Percentiles rank a stretch among this genome's conserved stretches.
phyloP scores from a whole-genome alignment of 1,140 invertebrate species.

The Microplitis mediator region DNA sequence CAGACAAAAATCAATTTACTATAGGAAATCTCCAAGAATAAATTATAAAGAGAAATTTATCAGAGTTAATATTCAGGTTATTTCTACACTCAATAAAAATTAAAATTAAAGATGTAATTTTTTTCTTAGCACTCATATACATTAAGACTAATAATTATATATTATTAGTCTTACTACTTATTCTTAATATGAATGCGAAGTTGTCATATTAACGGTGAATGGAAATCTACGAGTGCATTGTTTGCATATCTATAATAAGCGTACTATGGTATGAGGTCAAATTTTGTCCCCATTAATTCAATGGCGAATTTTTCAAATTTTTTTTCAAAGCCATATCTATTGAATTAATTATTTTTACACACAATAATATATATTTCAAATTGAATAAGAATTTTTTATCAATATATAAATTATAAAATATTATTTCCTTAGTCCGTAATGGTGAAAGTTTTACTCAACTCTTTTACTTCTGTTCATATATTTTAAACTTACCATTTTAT shows the following conservation, averaged over 20 bases:
- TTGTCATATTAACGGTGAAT: conserved; percentile 38
- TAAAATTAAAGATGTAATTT: not conserved
- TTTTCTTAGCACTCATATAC: not conserved
- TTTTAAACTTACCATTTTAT: not conserved
- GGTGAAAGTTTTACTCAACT: conserved; percentile 10
- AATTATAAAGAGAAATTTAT: too few relatives aligned
- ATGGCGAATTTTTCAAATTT: not conserved
- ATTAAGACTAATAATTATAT: not conserved
- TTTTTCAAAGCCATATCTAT: too few relatives aligned
- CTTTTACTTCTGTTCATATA: not conserved
- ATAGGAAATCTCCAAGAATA: too few relatives aligned
- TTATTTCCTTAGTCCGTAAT: conserved; percentile 1
- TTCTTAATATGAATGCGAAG: conserved; percentile 3
- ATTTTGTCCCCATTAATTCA: conserved; percentile 4
- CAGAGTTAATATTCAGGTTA: too few relatives aligned
- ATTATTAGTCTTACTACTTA: not conserved
- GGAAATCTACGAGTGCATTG: conserved; percentile 35
- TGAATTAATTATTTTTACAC: too few relatives aligned
- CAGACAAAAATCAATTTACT: too few relatives aligned
- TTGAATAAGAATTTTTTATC: not conserved
- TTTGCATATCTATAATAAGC: conserved; percentile 32
- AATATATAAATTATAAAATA: not conserved
- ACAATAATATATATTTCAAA: not conserved
- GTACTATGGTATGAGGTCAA: conserved; percentile 22
- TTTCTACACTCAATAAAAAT: not conserved